Conservation (phyloP, 1,140 invertebrate species). For the Oscheius sp. region DNA sequence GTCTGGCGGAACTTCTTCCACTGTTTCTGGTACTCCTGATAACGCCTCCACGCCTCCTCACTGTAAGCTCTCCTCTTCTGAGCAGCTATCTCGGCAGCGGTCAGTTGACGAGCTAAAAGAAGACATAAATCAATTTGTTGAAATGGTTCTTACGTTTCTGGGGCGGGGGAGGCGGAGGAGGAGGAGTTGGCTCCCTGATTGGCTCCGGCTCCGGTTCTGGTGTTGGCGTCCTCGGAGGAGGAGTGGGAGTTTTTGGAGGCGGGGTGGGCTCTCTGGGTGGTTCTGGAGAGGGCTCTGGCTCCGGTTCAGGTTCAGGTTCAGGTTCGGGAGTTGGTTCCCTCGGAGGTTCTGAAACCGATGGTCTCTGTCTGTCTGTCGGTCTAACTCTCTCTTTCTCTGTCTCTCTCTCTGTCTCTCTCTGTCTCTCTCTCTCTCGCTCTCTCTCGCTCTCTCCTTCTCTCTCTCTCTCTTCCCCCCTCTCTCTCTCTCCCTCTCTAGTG, state of each 20-base stretch:
- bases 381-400: too few species aligned
- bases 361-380: too few species aligned
- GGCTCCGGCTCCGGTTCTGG: conserved; percentile 16
- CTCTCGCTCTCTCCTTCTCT: too few species aligned
- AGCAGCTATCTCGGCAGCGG: conserved; percentile 43
- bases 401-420: too few species aligned
- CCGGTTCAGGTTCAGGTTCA: conserved; percentile 46
- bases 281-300: conserved; percentile 48
- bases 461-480: too few species aligned
- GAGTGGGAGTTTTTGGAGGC: conserved; percentile 24
- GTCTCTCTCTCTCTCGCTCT: too few species aligned
- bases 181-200: conserved; percentile 17
- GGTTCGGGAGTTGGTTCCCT: conserved; percentile 34
- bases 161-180: conserved; percentile 23
- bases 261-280: conserved; percentile 42
- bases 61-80: conserved; percentile 52
- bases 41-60: conserved; percentile 58
- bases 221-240: not conserved
- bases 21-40: conserved; percentile 58
- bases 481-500: too few species aligned
- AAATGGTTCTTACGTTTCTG: not conserved
- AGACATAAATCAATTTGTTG: not conserved
- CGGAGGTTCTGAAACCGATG: conserved; percentile 44
- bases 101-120: conserved; percentile 35
- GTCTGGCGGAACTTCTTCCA: conserved; percentile 48